These are phyloP conservation scores for Caenorhabditis angaria DNA, from an alignment of 2,888 invertebrate species.

Conservation along the genomic window DNA sequence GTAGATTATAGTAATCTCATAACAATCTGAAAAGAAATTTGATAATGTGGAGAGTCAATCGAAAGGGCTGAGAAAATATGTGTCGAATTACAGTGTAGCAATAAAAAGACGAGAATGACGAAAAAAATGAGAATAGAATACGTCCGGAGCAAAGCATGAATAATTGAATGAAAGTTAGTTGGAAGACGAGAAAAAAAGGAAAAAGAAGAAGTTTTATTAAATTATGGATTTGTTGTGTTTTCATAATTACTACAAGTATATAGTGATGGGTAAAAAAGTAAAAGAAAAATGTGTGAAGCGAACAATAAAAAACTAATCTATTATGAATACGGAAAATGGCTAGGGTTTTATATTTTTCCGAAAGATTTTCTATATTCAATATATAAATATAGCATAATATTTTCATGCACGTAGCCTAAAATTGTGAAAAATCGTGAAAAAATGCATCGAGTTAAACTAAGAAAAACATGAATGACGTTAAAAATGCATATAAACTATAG, in stretches of 20 bases:
- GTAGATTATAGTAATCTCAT: constrained; percentile 26
- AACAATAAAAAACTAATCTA: background rate
- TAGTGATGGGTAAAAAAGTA: background rate
- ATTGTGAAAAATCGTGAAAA: background rate
- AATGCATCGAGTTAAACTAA: no score
- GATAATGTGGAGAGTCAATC: background rate
- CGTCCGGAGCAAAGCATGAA: constrained; percentile 35
- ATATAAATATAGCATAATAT: no score
- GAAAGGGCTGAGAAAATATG: background rate
- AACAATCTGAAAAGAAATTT: constrained; percentile 34
- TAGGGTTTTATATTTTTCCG: no score
- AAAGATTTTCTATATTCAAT: no score
- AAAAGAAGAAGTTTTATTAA: constrained; percentile 4
- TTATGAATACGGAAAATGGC: no score
- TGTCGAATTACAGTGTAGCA: constrained; percentile 2
- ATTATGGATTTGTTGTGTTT: constrained; percentile 9
- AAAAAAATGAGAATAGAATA: constrained; percentile 18
- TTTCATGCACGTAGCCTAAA: no score
- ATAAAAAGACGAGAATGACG: constrained; percentile 13
- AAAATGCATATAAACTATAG: no score
- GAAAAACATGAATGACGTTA: background rate
- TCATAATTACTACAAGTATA: constrained; percentile 5
- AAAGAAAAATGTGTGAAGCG: background rate
- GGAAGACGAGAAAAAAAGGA: constrained; percentile 10
- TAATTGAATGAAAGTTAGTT: constrained; percentile 31